A percentile compares a stretch with the other conserved stretches of the same genome.
These are phyloP conservation scores for Zoanthus gigantus DNA, from an alignment of 92 coral and sea anemone genomes.

Conservation along the genomic window DNA sequence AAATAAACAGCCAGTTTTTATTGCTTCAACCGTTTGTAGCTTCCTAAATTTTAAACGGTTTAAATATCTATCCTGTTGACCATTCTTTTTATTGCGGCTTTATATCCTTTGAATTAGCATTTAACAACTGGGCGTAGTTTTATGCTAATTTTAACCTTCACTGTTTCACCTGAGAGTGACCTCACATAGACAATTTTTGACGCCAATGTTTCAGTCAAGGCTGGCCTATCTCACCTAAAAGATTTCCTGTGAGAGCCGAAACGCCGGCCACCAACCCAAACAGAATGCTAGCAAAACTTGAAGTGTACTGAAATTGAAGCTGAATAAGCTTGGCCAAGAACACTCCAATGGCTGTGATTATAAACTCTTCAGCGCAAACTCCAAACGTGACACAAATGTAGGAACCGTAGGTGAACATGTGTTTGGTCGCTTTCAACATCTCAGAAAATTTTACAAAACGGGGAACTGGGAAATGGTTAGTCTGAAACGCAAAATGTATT, in stretches of 20 bases:
- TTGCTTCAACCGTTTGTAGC: not conserved
- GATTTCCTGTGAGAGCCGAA: conserved; percentile 72
- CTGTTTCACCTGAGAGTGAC: too few relatives aligned
- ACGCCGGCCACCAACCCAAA: conserved; percentile 66
- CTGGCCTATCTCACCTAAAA: conserved; percentile 67
- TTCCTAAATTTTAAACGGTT: not conserved
- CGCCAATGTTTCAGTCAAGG: too few relatives aligned
- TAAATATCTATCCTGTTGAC: not conserved
- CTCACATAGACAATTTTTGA: too few relatives aligned
- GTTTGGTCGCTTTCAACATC: conserved; percentile 79
- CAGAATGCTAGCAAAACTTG: conserved; percentile 67
- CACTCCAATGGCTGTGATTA: conserved; percentile 60
- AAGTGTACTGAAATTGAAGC: conserved; percentile 60
- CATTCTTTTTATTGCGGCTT: too few relatives aligned
- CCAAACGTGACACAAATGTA: conserved; percentile 74
- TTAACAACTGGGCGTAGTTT: too few relatives aligned
- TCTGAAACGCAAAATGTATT: not conserved
- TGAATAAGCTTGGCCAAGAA: conserved; percentile 88
- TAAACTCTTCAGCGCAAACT: conserved; percentile 63
- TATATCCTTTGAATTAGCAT: too few relatives aligned
- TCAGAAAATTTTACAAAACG: conserved; percentile 37
- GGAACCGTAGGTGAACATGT: conserved; percentile 61
- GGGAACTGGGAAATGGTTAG: too few relatives aligned
- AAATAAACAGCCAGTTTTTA: not conserved
- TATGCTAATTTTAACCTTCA: too few relatives aligned